phyloP scores from a whole-genome alignment of 2,888 invertebrate species.

The Polymixis lichenea region DNA sequence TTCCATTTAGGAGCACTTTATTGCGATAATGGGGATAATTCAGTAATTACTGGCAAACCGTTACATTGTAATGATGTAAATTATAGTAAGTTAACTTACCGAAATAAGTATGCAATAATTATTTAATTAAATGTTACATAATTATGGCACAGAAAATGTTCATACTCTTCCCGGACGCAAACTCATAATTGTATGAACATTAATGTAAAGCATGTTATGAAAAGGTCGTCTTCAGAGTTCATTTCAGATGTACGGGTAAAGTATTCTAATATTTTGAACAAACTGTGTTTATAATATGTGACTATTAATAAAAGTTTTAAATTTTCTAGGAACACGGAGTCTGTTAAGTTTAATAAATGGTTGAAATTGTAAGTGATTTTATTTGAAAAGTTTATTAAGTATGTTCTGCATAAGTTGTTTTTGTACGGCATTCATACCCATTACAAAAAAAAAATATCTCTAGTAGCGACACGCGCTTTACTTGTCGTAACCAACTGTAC shows the following conservation, averaged over 20 bases:
- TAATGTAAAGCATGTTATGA: conserved; percentile 24
- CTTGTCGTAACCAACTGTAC: too few relatives aligned
- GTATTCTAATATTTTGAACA: conserved; percentile 26
- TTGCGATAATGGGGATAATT: too few relatives aligned
- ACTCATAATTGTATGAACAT: conserved; percentile 56
- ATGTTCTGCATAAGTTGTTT: neutral
- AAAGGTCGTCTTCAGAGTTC: conserved; percentile 28
- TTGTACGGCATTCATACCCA: neutral
- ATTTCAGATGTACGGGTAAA: conserved; percentile 22
- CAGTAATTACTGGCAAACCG: too few relatives aligned
- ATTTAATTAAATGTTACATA: conserved; percentile 40
- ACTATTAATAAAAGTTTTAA: conserved; percentile 29
- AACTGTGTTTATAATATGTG: conserved; percentile 16
- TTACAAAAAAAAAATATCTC: too few relatives aligned
- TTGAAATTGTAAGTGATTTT: conserved; percentile 20
- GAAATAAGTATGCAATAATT: conserved; percentile 18
- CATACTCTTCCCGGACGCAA: conserved; percentile 18
- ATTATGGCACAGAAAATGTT: conserved; percentile 40
- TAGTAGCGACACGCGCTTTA: too few relatives aligned
- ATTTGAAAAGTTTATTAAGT: conserved; percentile 21
- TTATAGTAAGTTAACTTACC: neutral
- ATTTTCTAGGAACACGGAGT: neutral
- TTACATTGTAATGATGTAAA: too few relatives aligned
- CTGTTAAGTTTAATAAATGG: conserved; percentile 11
- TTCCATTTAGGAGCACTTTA: too few relatives aligned